Percentiles rank a stretch among this genome's conserved stretches.
Conservation (phyloP, 2,888 invertebrate genomes). For the Periphyllus acericola region DNA sequence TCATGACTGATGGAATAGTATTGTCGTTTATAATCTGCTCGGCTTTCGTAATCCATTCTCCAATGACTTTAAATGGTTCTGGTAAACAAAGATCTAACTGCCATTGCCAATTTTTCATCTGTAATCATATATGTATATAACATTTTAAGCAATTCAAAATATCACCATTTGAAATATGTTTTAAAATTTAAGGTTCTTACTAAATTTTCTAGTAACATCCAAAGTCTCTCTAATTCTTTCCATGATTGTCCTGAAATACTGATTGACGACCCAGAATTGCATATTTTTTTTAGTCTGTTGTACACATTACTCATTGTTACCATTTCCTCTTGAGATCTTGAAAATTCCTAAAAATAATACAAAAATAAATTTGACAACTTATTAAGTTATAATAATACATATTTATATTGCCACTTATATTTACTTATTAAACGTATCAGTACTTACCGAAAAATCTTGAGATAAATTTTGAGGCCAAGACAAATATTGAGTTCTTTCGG, state of each 20-base stretch:
- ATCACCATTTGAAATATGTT: not conserved
- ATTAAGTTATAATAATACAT: too few relatives aligned
- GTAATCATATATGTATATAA: constrained; percentile 66
- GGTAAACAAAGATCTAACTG: constrained; percentile 85
- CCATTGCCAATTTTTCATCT: constrained; percentile 89
- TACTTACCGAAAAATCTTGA: constrained; percentile 74
- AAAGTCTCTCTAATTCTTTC: constrained; percentile 81
- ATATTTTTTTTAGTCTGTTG: constrained; percentile 80
- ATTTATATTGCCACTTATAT: too few relatives aligned
- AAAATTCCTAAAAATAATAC: constrained; percentile 74
- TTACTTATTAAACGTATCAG: not conserved
- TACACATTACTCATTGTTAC: constrained; percentile 78
- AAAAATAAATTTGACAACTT: not conserved
- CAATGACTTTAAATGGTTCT: constrained; percentile 85
- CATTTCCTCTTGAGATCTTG: constrained; percentile 80
- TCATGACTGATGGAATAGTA: constrained; percentile 84
- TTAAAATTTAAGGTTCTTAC: constrained; percentile 36
- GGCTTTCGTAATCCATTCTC: constrained; percentile 90
- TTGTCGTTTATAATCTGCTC: constrained; percentile 83
- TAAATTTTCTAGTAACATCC: constrained; percentile 79
- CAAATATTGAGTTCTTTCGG: constrained; percentile 79
- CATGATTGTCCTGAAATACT: constrained; percentile 87
- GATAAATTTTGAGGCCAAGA: constrained; percentile 74
- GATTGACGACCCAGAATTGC: constrained; percentile 82
- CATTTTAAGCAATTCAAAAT: too few relatives aligned